Evolutionary conservation across 2,113 vertebrate genomes (phyloP).

Genomic region (Arothron firmamentum): DNA sequence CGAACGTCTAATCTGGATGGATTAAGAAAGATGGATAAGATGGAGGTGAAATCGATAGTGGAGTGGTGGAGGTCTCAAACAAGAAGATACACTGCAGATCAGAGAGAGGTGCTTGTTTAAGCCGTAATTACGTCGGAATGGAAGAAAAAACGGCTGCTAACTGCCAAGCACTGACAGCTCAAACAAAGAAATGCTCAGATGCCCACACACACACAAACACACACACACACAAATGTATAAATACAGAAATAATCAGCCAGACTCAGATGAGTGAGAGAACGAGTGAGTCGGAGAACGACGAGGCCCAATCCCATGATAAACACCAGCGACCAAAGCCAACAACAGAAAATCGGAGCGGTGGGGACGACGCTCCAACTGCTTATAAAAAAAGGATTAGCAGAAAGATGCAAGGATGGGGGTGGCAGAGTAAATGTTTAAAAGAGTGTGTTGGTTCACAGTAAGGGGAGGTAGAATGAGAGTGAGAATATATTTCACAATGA

Average conservation of each 20-base stretch:
- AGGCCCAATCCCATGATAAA: constrained; percentile 30
- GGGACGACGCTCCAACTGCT: constrained; percentile 13
- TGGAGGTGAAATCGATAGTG: too few species aligned
- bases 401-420: background rate
- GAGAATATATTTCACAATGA: constrained; percentile 27
- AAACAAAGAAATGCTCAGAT: too few species aligned
- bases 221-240: constrained; percentile 11
- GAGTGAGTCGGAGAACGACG: constrained; percentile 24
- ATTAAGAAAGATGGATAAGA: too few species aligned
- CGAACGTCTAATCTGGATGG: too few species aligned
- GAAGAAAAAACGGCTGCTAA: too few species aligned
- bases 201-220: background rate
- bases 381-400: constrained; percentile 22
- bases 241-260: constrained; percentile 42
- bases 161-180: too few species aligned
- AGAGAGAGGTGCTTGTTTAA: too few species aligned
- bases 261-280: constrained; percentile 20
- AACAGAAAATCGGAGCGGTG: constrained; percentile 18
- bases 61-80: too few species aligned
- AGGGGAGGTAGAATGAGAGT: constrained; percentile 9
- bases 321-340: constrained; percentile 18
- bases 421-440: constrained; percentile 35
- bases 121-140: too few species aligned
- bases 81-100: too few species aligned
- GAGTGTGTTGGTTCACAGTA: background rate